Percentiles rank a stretch among this genome's conserved stretches.
Evolutionary conservation across 2,797 vertebrate species (phyloP).

Genomic region (Channa striata): DNA sequence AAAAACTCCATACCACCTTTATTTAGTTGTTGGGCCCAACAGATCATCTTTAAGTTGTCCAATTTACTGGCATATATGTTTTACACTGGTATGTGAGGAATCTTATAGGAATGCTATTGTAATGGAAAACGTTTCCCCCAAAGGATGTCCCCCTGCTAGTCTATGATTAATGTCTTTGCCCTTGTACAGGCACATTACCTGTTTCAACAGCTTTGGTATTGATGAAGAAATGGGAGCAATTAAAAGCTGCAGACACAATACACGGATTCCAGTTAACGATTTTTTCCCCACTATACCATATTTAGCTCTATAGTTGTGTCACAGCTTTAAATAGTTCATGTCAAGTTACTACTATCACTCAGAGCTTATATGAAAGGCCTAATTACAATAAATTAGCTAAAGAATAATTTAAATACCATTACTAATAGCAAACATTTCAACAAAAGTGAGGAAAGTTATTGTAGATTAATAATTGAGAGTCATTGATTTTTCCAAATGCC

Average conservation of each 20-base stretch:
- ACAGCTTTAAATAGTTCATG: neutral
- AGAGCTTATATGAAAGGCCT: neutral
- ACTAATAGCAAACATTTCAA: constrained; percentile 31
- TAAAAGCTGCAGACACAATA: constrained; percentile 39
- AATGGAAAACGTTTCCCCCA: constrained; percentile 73
- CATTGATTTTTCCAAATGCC: constrained; percentile 67
- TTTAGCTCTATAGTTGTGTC: neutral
- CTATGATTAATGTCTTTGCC: constrained; percentile 68
- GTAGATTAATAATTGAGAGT: constrained; percentile 75
- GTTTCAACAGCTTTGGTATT: constrained; percentile 38
- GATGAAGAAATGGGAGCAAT: constrained; percentile 50
- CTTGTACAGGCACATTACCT: constrained; percentile 44
- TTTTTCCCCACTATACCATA: neutral
- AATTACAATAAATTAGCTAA: neutral
- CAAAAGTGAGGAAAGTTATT: constrained; percentile 42
- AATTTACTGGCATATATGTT: constrained; percentile 16
- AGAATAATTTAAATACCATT: neutral
- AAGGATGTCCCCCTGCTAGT: constrained; percentile 52
- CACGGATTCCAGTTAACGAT: constrained; percentile 19
- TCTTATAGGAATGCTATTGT: constrained; percentile 81
- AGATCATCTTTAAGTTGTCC: constrained; percentile 19
- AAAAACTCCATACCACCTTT: neutral
- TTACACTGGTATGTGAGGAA: constrained; percentile 65
- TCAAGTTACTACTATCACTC: neutral
- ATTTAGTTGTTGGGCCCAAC: constrained; percentile 23